phyloP scores from a whole-genome alignment of 2,113 vertebrate species.

The Pampusana beccarii region DNA sequence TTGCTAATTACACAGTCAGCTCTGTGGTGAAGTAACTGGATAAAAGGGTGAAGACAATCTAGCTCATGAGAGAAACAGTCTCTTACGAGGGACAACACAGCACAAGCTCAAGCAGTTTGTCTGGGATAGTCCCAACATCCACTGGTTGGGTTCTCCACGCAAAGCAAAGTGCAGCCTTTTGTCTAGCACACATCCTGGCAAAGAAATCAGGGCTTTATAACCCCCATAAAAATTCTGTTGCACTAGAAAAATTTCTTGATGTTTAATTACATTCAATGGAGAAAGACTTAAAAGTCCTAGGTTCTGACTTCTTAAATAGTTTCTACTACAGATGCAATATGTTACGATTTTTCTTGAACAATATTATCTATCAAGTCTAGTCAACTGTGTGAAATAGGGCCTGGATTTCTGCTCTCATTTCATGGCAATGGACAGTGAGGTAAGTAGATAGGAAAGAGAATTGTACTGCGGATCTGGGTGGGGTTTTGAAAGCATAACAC shows the following conservation, averaged over 20 bases:
- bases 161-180: not conserved
- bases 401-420: not conserved
- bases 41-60: not conserved
- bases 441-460: not conserved
- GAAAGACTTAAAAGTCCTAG: not conserved
- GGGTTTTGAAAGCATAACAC: rapidly evolving
- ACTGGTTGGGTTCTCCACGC: not conserved
- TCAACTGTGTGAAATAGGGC: not conserved
- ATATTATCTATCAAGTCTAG: not conserved
- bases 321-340: not conserved
- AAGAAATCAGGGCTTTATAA: not conserved
- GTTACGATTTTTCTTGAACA: not conserved
- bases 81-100: not conserved
- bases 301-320: not conserved
- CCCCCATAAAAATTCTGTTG: not conserved
- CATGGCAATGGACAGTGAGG: not conserved
- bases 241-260: not conserved
- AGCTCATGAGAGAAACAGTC: not conserved
- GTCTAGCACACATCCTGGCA: not conserved
- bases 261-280: not conserved
- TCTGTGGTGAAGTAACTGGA: not conserved
- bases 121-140: not conserved
- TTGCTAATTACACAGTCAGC: not conserved
- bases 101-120: not conserved
- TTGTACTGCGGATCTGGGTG: too few species aligned